Base-by-base conservation (phyloP, 2,797 vertebrate species). In the Scolopax rusticola region DNA sequence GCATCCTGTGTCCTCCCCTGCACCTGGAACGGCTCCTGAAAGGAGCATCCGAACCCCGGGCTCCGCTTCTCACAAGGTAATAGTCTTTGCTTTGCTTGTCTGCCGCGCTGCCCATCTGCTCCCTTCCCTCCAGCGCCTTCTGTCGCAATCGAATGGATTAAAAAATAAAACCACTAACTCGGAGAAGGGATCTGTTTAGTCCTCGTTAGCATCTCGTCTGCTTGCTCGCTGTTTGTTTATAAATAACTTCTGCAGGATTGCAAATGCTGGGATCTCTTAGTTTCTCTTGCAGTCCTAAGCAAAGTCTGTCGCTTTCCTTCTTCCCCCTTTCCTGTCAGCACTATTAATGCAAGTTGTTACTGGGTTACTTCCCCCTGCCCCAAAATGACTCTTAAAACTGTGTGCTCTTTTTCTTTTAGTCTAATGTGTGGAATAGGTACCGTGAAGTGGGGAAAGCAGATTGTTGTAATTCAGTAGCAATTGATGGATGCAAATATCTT, bases 31-130 rank as follows among this genome's bases (percentile, higher is more conserved):
- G 1, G 84, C 92, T 36, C 36, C 36, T 36, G 2, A 81, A 87
- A 2, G 40, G 16, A 68, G 67, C 77, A 16, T 38, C 96, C 9
- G 82, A 60, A 8, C 6, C 28, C 73, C 2, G 45, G 33, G 57
- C 87, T n/a, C 70, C 25, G 27, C 59, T 43, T 28, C 75, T 18
- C 76, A 1, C 86, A 73, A 96, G 97, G 97, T 97, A 97, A 90
- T 20, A 3, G 3, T 47, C 68, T 27, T 24, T 5, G 30, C 17
- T 28, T 69, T 18, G 47, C 57, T 60, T 11, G 16, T 27, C 79
- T 20, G 1, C 51, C n/a, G 36, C 45, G 45, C 48, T 69, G 68
- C 53, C 76, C 40, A 3, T 57, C 94, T 16, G 90, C 81, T 70
- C 40, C 0, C 19, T 4, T 64, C 84, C 70, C 76, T n/a, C 89